Percentiles rank a stretch among this genome's conserved stretches.
Evolutionary conservation across 2,888 invertebrate genomes (phyloP).

Genomic region (Tridacna gigas): DNA sequence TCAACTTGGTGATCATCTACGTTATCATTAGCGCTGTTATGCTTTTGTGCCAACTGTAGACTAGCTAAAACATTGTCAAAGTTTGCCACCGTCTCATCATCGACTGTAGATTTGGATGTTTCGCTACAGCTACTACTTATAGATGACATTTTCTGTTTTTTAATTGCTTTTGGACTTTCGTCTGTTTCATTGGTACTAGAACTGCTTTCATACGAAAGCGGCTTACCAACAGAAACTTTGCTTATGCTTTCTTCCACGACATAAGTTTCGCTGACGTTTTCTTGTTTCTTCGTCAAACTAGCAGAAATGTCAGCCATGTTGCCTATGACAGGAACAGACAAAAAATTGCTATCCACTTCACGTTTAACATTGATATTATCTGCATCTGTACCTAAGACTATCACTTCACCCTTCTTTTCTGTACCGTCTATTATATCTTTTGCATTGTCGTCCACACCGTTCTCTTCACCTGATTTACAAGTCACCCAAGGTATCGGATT

Average conservation of each 20-base stretch:
- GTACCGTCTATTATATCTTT: background rate
- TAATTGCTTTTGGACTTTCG: background rate
- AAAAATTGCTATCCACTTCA: background rate
- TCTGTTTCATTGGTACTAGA: background rate
- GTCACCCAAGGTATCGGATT: background rate
- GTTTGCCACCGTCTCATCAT: conserved; percentile 25
- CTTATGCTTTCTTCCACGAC: background rate
- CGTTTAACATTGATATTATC: background rate
- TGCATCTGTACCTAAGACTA: background rate
- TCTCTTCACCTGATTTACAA: background rate
- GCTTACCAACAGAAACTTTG: background rate
- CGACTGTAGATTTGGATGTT: conserved; percentile 12
- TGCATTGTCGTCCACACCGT: background rate
- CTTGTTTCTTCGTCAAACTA: background rate
- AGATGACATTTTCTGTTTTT: conserved; percentile 2
- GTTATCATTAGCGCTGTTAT: background rate
- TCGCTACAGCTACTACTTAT: conserved; percentile 7
- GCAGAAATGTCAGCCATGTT: background rate
- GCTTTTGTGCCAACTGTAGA: background rate
- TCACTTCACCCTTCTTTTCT: background rate
- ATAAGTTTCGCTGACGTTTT: background rate
- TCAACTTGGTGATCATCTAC: conserved; percentile 5
- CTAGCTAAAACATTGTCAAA: conserved; percentile 27
- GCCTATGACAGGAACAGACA: background rate
- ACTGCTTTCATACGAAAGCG: background rate